Evolutionary conservation across 30 jellyfish, hydroid and myxozoan genomes (phyloP).

Genomic region (Rhopilema esculentum): DNA sequence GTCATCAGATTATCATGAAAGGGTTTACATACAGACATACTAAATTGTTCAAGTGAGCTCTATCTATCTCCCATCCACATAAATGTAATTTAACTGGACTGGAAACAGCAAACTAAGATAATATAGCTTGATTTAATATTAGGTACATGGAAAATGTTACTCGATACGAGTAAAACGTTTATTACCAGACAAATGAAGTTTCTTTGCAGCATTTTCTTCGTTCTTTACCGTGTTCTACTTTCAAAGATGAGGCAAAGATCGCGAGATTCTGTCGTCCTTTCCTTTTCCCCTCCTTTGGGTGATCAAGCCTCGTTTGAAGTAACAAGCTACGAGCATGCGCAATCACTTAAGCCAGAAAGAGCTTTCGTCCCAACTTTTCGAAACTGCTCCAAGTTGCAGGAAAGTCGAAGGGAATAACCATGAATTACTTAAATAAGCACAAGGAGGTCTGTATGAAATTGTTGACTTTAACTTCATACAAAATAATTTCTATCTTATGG

Average conservation of each 20-base stretch:
- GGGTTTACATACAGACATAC: too few relatives aligned
- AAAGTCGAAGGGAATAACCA: not conserved
- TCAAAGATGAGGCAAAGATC: too few relatives aligned
- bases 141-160: too few relatives aligned
- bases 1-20: too few relatives aligned
- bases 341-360: not conserved
- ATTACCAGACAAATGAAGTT: not conserved
- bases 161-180: not conserved
- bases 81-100: too few relatives aligned
- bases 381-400: not conserved
- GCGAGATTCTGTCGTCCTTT: not conserved
- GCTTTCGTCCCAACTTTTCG: not conserved
- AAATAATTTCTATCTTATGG: too few relatives aligned
- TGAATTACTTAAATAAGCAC: constrained; percentile 48
- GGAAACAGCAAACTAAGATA: too few relatives aligned
- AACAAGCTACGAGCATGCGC: not conserved
- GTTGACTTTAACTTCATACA: not conserved
- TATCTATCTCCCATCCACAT: too few relatives aligned
- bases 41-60: too few relatives aligned
- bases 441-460: constrained; percentile 35
- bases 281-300: not conserved
- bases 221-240: not conserved
- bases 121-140: too few relatives aligned
- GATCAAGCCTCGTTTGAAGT: not conserved
- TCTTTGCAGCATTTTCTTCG: not conserved